phyloP scores from a whole-genome alignment of 2,888 invertebrate species.

The Patella ulyssiponensis region DNA sequence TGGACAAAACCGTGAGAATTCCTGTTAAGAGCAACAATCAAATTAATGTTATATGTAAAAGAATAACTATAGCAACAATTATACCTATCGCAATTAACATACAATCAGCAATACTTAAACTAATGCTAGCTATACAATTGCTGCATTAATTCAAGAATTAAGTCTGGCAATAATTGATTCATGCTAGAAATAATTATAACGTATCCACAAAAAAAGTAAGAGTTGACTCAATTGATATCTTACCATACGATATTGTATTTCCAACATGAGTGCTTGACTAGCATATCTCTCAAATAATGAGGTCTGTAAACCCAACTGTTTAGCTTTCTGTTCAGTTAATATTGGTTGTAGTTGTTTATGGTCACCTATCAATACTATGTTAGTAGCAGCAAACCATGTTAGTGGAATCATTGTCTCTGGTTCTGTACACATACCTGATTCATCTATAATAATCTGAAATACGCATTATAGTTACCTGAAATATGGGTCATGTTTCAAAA shows the following conservation, averaged over 20 bases:
- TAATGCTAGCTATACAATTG: too few relatives aligned
- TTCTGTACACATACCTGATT: conserved; percentile 63
- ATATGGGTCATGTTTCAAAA: too few relatives aligned
- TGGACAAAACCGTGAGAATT: too few relatives aligned
- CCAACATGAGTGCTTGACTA: conserved; percentile 51
- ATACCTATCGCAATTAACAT: too few relatives aligned
- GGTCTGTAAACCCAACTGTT: conserved; percentile 50
- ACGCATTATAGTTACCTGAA: background rate
- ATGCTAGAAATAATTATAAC: background rate
- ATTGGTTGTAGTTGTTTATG: conserved; percentile 53
- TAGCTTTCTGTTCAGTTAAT: conserved; percentile 46
- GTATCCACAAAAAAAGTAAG: background rate
- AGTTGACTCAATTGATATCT: conserved; percentile 17
- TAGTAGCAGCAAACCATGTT: conserved; percentile 36
- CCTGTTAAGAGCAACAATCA: too few relatives aligned
- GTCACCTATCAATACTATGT: conserved; percentile 64
- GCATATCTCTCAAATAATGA: conserved; percentile 61
- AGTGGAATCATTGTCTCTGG: conserved; percentile 68
- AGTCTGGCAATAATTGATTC: too few relatives aligned
- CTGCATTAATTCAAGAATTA: too few relatives aligned
- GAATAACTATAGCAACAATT: too few relatives aligned
- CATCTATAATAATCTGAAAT: conserved; percentile 66
- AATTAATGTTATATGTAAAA: too few relatives aligned
- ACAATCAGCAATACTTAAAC: too few relatives aligned
- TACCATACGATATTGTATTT: conserved; percentile 65